A percentile compares a stretch with the other conserved stretches of the same genome.
These are phyloP conservation scores for Castor canadensis DNA, from an alignment of 2,113 vertebrate genomes.

Conservation along the genomic window DNA sequence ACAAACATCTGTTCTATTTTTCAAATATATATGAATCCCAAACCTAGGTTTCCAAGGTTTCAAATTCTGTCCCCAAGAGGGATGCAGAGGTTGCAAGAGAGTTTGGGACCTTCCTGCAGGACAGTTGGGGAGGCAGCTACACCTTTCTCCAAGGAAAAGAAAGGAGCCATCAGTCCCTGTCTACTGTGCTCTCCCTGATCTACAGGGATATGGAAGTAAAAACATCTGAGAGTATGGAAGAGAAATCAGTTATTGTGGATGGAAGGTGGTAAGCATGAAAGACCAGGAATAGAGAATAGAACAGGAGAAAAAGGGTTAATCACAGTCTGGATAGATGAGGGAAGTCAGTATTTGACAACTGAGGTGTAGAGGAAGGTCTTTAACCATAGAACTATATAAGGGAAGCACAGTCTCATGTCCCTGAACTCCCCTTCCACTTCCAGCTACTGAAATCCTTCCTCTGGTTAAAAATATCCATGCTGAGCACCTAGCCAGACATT, in stretches of 20 bases:
- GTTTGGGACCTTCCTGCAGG: neutral
- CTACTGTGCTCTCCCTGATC: neutral
- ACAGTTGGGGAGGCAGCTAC: neutral
- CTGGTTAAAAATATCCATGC: slow-evolving; percentile 73
- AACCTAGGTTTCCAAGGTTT: neutral
- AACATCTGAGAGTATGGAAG: neutral
- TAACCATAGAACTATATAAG: neutral
- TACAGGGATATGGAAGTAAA: neutral
- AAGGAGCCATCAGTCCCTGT: neutral
- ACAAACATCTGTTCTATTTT: neutral
- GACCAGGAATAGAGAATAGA: neutral
- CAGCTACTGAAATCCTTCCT: slow-evolving; percentile 37
- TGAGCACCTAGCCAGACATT: slow-evolving; percentile 53
- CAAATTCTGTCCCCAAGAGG: neutral
- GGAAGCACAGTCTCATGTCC: slow-evolving; percentile 48
- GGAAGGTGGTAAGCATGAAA: neutral
- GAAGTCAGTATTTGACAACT: neutral
- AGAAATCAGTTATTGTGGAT: neutral
- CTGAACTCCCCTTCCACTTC: neutral
- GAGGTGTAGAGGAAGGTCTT: neutral
- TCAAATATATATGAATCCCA: neutral
- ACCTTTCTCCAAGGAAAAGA: neutral
- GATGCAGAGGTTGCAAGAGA: neutral
- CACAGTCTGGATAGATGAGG: neutral
- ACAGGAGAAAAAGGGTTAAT: neutral